Conservation (phyloP, 2,888 invertebrate genomes). For the Eustalomyia histrio region DNA sequence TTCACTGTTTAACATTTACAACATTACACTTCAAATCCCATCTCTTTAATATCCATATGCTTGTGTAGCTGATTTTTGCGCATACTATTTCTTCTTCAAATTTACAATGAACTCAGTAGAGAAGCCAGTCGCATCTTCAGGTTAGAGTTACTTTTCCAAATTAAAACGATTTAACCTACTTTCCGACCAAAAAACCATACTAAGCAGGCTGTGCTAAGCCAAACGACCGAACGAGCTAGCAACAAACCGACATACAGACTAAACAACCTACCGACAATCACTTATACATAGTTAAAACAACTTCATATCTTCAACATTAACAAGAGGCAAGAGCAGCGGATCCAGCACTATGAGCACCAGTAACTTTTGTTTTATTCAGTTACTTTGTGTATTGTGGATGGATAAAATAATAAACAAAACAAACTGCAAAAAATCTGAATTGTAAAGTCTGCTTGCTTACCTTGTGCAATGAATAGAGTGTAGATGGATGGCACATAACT, state of each 20-base stretch:
- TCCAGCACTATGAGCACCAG: slow-evolving; percentile 42
- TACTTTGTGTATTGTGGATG: slow-evolving; percentile 38
- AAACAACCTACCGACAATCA: slow-evolving; percentile 41
- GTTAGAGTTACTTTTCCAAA: slow-evolving; percentile 60
- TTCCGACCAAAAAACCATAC: slow-evolving; percentile 46
- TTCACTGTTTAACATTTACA: slow-evolving; percentile 56
- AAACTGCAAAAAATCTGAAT: slow-evolving; percentile 43
- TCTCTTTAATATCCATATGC: slow-evolving; percentile 52
- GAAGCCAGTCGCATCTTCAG: slow-evolving; percentile 60
- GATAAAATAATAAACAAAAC: slow-evolving; percentile 29
- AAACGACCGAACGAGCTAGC: slow-evolving; percentile 18
- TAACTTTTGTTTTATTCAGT: slow-evolving; percentile 47
- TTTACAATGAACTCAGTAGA: slow-evolving; percentile 38
- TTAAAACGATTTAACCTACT: slow-evolving; percentile 64
- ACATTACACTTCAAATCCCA: slow-evolving; percentile 56
- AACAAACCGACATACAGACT: slow-evolving; percentile 20
- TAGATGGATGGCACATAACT: not conserved
- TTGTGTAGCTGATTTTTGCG: slow-evolving; percentile 48
- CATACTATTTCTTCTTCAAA: slow-evolving; percentile 19
- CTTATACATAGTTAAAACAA: slow-evolving; percentile 37
- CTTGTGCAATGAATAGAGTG: slow-evolving; percentile 47
- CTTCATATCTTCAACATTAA: slow-evolving; percentile 36
- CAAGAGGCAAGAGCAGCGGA: slow-evolving; percentile 37
- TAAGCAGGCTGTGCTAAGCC: slow-evolving; percentile 37
- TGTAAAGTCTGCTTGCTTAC: slow-evolving; percentile 44